A percentile compares a stretch with the other conserved stretches of the same genome.
These are phyloP conservation scores for Zaprionus davidi DNA, from an alignment of 1,140 invertebrate species.

Conservation along the genomic window DNA sequence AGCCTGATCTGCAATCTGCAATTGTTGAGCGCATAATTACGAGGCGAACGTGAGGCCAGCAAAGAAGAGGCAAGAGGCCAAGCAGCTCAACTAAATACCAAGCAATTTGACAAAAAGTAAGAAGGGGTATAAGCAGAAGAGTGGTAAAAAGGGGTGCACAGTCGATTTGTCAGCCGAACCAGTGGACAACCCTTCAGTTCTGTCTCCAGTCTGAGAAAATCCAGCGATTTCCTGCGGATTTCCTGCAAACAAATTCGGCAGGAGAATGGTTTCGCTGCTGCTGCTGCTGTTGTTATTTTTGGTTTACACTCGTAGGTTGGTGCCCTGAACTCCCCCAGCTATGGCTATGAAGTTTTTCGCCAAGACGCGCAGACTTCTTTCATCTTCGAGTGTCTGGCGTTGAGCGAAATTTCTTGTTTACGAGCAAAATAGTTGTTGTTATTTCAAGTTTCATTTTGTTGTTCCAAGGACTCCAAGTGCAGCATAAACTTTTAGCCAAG, in stretches of 20 bases:
- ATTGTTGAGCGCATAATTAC: conserved; percentile 76
- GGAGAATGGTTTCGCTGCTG: conserved; percentile 61
- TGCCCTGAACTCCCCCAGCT: conserved; percentile 21
- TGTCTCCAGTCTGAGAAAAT: conserved; percentile 46
- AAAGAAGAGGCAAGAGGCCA: conserved; percentile 5
- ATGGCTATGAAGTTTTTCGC: conserved; percentile 58
- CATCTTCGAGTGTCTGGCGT: conserved; percentile 64
- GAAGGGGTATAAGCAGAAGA: neutral
- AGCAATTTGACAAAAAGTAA: conserved; percentile 56
- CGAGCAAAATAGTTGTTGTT: conserved; percentile 82
- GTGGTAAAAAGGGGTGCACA: conserved; percentile 13
- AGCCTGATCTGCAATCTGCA: conserved; percentile 44
- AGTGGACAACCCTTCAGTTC: conserved; percentile 63
- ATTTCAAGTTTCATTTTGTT: conserved; percentile 83
- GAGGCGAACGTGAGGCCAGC: conserved; percentile 61
- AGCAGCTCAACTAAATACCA: conserved; percentile 65
- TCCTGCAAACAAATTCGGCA: conserved; percentile 77
- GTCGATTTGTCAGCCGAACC: conserved; percentile 35
- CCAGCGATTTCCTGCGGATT: conserved; percentile 80
- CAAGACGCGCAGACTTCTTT: conserved; percentile 44
- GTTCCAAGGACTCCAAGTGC: conserved; percentile 67
- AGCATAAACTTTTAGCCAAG: conserved; percentile 70
- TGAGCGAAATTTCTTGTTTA: conserved; percentile 80
- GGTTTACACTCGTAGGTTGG: conserved; percentile 18
- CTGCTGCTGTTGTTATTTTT: conserved; percentile 16